These are phyloP conservation scores for Lagopus muta DNA, from an alignment of 2,113 vertebrate genomes.

Conservation along the genomic window DNA sequence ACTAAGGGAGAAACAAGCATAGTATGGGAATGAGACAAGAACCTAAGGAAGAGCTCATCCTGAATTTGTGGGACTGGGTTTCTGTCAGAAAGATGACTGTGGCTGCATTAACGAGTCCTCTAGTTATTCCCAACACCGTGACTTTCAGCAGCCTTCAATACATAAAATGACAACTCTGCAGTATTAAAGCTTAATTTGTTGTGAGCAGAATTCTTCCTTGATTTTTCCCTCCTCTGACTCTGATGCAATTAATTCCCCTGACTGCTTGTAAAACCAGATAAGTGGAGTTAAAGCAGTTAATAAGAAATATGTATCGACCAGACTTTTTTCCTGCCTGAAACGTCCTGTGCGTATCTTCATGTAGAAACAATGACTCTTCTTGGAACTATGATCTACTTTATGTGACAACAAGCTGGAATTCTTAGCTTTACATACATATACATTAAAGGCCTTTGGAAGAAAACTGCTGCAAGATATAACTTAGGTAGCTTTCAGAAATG, in stretches of 20 bases:
- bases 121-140: conserved; percentile 23
- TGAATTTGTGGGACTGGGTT: conserved; percentile 17
- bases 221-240: conserved; percentile 23
- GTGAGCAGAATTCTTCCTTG: conserved; percentile 28
- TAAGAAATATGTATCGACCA: background rate
- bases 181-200: conserved; percentile 35
- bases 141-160: conserved; percentile 39
- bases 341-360: background rate
- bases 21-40: conserved; percentile 21
- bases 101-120: conserved; percentile 29
- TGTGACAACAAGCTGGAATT: background rate
- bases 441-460: background rate
- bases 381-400: background rate
- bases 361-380: background rate
- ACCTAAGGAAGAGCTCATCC: conserved; percentile 47
- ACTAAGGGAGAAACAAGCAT: background rate
- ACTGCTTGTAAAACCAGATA: background rate
- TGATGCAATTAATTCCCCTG: conserved; percentile 7
- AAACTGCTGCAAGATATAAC: conserved; percentile 16
- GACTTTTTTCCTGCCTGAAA: background rate
- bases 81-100: conserved; percentile 37
- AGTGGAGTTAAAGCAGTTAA: conserved; percentile 18
- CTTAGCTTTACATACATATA: background rate
- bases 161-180: conserved; percentile 22
- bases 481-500: conserved; percentile 7